Conservation (phyloP, 2,888 invertebrate genomes). For the Cinara cedri region DNA sequence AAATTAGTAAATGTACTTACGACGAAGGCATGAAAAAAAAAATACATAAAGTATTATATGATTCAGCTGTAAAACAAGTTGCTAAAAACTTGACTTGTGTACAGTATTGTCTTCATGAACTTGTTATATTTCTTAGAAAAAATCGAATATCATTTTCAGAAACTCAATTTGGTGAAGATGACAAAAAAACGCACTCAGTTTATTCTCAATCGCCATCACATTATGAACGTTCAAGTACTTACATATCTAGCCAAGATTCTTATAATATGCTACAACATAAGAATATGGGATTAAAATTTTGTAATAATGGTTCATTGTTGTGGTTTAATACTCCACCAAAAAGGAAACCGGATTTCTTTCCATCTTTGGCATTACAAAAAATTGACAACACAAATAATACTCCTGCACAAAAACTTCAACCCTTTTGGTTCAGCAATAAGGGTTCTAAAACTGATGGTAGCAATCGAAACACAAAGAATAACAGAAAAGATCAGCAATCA, state of each 20-base stretch:
- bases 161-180: slow-evolving; percentile 33
- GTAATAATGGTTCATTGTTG: slow-evolving; percentile 48
- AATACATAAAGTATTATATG: slow-evolving; percentile 41
- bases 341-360: slow-evolving; percentile 36
- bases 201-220: slow-evolving; percentile 50
- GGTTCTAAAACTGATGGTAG: slow-evolving; percentile 25
- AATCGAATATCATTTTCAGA: slow-evolving; percentile 61
- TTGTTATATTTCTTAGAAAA: slow-evolving; percentile 71
- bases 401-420: slow-evolving; percentile 37
- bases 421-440: slow-evolving; percentile 31
- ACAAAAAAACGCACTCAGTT: slow-evolving; percentile 44
- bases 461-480: slow-evolving; percentile 39
- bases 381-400: slow-evolving; percentile 25
- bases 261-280: slow-evolving; percentile 41
- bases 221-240: slow-evolving; percentile 41
- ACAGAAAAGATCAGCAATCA: slow-evolving; percentile 43
- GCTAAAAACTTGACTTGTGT: slow-evolving; percentile 85
- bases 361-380: slow-evolving; percentile 41
- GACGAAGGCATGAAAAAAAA: slow-evolving; percentile 71
- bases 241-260: slow-evolving; percentile 32
- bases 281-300: slow-evolving; percentile 48
- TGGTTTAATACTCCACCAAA: slow-evolving; percentile 50
- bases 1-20: slow-evolving; percentile 48
- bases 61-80: slow-evolving; percentile 77
- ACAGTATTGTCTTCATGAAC: slow-evolving; percentile 80